A percentile compares a stretch with the other conserved stretches of the same genome.
These are phyloP conservation scores for Ruditapes philippinarum DNA, from an alignment of 1,140 invertebrate genomes.

Conservation along the genomic window DNA sequence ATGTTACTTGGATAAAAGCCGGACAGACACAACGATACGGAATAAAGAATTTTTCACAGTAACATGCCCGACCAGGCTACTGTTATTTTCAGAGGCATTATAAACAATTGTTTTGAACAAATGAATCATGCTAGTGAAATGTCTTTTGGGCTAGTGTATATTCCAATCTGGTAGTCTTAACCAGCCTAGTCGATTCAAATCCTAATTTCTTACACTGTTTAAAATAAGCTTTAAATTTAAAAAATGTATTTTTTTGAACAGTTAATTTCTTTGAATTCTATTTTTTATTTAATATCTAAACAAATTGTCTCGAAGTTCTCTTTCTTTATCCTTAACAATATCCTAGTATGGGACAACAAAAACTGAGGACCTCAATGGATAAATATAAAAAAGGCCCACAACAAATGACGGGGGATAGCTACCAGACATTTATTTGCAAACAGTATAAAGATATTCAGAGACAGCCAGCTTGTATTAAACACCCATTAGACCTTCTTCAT, in stretches of 20 bases:
- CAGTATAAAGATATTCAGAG: slow-evolving; percentile 39
- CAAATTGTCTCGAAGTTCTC: not conserved
- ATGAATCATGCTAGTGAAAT: no score
- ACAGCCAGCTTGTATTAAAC: slow-evolving; percentile 13
- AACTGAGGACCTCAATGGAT: slow-evolving; percentile 23
- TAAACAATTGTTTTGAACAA: no score
- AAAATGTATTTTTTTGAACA: not conserved
- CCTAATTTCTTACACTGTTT: not conserved
- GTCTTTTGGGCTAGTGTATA: no score
- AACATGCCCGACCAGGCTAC: no score
- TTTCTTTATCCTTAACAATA: not conserved
- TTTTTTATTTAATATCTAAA: not conserved
- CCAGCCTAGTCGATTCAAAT: not conserved
- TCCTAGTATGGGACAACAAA: slow-evolving; percentile 39
- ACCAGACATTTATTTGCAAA: not conserved
- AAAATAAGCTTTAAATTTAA: not conserved
- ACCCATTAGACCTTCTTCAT: not conserved
- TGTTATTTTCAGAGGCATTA: no score
- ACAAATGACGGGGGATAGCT: not conserved
- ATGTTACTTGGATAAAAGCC: no score
- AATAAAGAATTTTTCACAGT: no score
- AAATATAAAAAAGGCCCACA: not conserved
- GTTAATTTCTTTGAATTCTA: not conserved
- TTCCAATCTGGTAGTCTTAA: no score
- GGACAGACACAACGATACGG: no score